These are phyloP conservation scores for Chloebia gouldiae DNA, from an alignment of 2,113 vertebrate species.

Conservation along the genomic window DNA sequence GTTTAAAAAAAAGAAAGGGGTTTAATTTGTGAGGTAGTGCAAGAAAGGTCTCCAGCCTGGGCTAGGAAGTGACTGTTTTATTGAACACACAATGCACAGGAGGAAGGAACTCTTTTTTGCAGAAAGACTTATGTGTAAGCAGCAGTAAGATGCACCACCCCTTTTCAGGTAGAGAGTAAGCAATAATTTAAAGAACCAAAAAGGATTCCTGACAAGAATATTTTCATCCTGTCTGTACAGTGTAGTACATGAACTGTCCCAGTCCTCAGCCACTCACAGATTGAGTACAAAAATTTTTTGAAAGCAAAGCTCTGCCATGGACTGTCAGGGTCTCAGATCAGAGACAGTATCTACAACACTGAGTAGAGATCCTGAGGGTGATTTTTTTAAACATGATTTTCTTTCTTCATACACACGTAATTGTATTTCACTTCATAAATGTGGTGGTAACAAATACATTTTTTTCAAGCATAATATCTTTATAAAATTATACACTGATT, in stretches of 20 bases:
- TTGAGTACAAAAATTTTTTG: neutral
- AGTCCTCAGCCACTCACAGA: neutral
- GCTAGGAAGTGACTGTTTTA: neutral
- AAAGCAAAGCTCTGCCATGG: neutral
- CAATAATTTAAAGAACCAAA: neutral
- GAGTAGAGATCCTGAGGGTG: neutral
- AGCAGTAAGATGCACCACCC: neutral
- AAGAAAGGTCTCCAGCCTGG: neutral
- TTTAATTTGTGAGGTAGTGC: neutral
- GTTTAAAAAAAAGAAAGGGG: neutral
- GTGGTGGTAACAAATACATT: neutral
- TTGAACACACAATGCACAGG: neutral
- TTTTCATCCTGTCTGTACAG: neutral
- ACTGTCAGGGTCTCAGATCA: neutral
- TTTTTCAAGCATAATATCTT: neutral
- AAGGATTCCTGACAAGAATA: neutral
- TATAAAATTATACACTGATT: neutral
- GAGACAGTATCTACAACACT: neutral
- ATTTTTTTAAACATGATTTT: neutral
- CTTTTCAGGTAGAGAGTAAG: neutral
- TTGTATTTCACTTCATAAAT: neutral
- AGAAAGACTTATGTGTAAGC: neutral
- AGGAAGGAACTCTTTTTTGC: neutral
- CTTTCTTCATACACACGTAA: neutral
- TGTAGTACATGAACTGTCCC: neutral